Evolutionary conservation across 2,888 invertebrate species (phyloP).

Genomic region (Aricia artaxerxes): DNA sequence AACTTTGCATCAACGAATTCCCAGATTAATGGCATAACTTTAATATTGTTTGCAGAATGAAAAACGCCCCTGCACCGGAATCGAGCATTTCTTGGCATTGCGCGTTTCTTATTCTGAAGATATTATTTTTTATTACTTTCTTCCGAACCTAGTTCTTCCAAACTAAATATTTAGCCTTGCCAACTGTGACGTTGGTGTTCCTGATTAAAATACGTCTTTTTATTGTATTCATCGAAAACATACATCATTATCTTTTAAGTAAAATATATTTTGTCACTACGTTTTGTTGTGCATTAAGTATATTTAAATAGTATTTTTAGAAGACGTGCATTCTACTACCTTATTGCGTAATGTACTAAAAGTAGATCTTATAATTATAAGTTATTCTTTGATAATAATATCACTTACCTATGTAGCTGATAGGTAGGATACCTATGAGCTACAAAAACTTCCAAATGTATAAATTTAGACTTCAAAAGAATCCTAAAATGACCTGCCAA

Average conservation of each 20-base stretch:
- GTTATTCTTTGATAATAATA: too few species aligned
- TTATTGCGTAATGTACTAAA: too few species aligned
- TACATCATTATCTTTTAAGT: neutral
- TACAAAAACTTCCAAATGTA: neutral
- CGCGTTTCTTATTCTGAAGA: slow-evolving; percentile 3
- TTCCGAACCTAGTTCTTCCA: neutral
- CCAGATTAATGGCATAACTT: slow-evolving; percentile 4
- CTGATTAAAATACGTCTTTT: neutral
- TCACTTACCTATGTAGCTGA: neutral
- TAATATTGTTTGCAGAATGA: slow-evolving; percentile 19
- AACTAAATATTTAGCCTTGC: neutral
- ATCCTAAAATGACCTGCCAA: neutral
- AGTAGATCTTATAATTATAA: too few species aligned
- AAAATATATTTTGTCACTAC: neutral
- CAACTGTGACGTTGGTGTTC: neutral
- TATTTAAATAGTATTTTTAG: neutral
- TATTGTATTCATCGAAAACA: neutral
- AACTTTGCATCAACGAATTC: neutral
- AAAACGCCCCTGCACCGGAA: slow-evolving; percentile 21
- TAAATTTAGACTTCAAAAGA: neutral
- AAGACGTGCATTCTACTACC: neutral
- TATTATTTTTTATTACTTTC: slow-evolving; percentile 21
- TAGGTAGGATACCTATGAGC: neutral
- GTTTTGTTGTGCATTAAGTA: too few species aligned
- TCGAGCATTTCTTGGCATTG: slow-evolving; percentile 10